phyloP scores from a whole-genome alignment of 1,140 invertebrate genomes.

The Nasonia vitripennis region DNA sequence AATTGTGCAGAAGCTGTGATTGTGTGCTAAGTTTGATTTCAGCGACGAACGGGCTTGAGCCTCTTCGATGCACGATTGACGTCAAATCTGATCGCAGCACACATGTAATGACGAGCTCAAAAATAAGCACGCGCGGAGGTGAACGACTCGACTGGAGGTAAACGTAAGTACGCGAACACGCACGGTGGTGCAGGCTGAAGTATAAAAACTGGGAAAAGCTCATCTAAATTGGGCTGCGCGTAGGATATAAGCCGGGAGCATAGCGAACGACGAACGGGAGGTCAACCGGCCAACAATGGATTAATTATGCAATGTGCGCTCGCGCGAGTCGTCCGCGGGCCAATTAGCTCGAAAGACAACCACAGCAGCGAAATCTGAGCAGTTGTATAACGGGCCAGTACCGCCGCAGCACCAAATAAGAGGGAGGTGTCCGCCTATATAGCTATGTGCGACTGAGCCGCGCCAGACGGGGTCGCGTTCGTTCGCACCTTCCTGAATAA shows the following conservation, averaged over 20 bases:
- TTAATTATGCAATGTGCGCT: slow-evolving; percentile 68
- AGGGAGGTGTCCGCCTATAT: slow-evolving; percentile 22
- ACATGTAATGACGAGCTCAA: too few relatives aligned
- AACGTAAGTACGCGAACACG: too few relatives aligned
- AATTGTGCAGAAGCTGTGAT: neutral
- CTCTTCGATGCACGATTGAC: too few relatives aligned
- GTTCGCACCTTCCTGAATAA: slow-evolving; percentile 47
- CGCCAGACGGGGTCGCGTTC: slow-evolving; percentile 16
- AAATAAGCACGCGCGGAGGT: too few relatives aligned
- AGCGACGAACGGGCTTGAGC: too few relatives aligned
- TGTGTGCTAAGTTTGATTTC: too few relatives aligned
- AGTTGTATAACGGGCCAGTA: slow-evolving; percentile 29
- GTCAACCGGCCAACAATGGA: slow-evolving; percentile 62
- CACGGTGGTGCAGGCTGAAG: too few relatives aligned
- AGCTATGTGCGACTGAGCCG: too few relatives aligned
- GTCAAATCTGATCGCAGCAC: too few relatives aligned
- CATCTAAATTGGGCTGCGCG: neutral
- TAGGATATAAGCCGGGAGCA: neutral
- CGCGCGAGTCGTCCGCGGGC: slow-evolving; percentile 52
- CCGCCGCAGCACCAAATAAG: slow-evolving; percentile 23
- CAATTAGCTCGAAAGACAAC: slow-evolving; percentile 69
- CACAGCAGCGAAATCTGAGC: slow-evolving; percentile 59
- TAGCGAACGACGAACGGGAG: slow-evolving; percentile 48
- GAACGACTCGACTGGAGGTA: too few relatives aligned
- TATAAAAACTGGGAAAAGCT: neutral